Evolutionary conservation across 2,113 vertebrate species (phyloP), one percentile per base, ranked within the genome.

Genomic region (Nymphicus hollandicus): DNA sequence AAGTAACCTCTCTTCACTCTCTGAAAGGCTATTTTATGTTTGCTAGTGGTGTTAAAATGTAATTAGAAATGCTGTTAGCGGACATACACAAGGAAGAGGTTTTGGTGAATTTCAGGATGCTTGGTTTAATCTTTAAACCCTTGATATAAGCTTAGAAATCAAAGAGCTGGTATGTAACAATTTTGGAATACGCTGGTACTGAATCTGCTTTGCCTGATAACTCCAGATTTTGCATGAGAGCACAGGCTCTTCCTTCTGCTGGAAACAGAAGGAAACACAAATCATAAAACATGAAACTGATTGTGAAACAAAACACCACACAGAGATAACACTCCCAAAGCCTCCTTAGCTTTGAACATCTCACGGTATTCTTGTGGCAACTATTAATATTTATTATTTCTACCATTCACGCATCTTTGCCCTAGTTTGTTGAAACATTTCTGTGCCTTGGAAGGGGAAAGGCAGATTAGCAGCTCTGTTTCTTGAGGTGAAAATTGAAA

Each of bases 1-100:
- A 96, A 95, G 70, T 60, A 97, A 97, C 89, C 56, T 43, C 27
- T 63, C 31, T 43, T 20, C 23, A 25, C 31, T 56, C 41, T 9
- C n/a, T 49, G 29, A 60, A 61, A 72, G 43, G 11, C 73, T 53
- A 5, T 33, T 37, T 71, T 39, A 3, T 47, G 35, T 50, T 89
- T 65, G 72, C 19, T 3, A 1, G 15, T 27, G 60, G 10, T 70
- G 41, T 80, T 78, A 64, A 91, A 89, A 55, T 60, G 14, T 35
- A n/a, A 44, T 90, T 53, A 16, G 50, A 86, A 73, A 69, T 80
- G 24, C 35, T 61, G 17, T 56, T 64, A 61, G 29, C 44, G 39
- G 35, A 5, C 37, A 81, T 81, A 44, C 0, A 2, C 47, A 53
- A 74, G 63, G 41, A 64, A 60, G 69, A 53, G 72, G 22, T 52